phyloP scores from a whole-genome alignment of 1,140 invertebrate species.

The Aricia agestis region DNA sequence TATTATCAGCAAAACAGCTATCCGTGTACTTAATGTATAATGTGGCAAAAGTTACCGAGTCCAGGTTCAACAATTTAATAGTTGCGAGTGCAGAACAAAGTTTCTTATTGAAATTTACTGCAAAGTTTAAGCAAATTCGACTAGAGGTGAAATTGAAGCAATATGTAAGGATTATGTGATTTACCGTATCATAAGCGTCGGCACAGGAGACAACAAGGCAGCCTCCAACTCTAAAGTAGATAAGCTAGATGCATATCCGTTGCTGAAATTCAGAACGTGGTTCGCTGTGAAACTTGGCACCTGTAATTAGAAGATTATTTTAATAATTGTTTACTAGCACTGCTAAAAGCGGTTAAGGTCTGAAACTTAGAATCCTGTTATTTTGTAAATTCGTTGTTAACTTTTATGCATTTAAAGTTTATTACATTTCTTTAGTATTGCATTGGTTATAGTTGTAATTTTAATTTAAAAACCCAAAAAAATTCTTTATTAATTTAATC shows the following conservation, averaged over 20 bases:
- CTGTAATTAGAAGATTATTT: slow-evolving; percentile 39
- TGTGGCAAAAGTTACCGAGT: background rate
- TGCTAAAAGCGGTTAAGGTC: background rate
- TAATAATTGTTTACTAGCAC: background rate
- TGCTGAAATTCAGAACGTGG: slow-evolving; percentile 67
- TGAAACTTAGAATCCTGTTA: background rate
- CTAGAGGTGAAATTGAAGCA: slow-evolving; percentile 17
- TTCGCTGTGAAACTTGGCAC: slow-evolving; percentile 72
- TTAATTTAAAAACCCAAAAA: no score
- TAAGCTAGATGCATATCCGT: slow-evolving; percentile 67
- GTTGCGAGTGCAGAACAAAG: background rate
- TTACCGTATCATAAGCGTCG: slow-evolving; percentile 67
- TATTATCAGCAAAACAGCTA: background rate
- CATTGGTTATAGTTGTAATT: no score
- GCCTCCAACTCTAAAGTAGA: slow-evolving; percentile 70
- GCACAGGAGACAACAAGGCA: slow-evolving; percentile 61
- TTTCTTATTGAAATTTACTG: slow-evolving; percentile 17
- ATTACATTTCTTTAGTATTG: no score
- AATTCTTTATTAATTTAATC: no score
- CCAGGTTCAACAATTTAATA: slow-evolving; percentile 4
- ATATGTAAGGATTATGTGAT: slow-evolving; percentile 21
- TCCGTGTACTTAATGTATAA: background rate
- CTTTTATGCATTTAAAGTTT: no score
- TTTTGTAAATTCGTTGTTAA: background rate
- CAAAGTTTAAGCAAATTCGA: slow-evolving; percentile 15